phyloP scores from a whole-genome alignment of 2,797 vertebrate species.

The Sphaeramia orbicularis region DNA sequence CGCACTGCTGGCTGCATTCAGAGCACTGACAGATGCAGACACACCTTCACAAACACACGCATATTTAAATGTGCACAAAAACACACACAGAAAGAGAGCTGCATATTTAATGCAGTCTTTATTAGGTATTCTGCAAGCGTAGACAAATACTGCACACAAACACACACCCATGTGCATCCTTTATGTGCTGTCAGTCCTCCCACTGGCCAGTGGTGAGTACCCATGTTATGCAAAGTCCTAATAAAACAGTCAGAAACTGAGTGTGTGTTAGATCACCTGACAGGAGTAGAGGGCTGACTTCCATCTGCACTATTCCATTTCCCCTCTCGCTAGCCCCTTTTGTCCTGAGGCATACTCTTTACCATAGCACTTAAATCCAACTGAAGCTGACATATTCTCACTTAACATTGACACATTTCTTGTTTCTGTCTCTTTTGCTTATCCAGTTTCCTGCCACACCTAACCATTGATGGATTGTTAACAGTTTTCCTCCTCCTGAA shows the following conservation, averaged over 20 bases:
- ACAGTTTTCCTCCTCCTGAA: not conserved
- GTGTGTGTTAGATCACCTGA: conserved; percentile 71
- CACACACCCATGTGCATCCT: conserved; percentile 16
- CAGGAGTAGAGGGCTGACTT: conserved; percentile 59
- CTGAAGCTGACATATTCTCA: conserved; percentile 49
- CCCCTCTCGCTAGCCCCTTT: conserved; percentile 43
- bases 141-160: conserved; percentile 25
- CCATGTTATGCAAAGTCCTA: conserved; percentile 58
- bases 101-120: conserved; percentile 34
- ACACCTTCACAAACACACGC: conserved; percentile 32
- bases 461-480: conserved; percentile 33
- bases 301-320: conserved; percentile 41
- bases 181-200: conserved; percentile 46
- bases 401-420: conserved; percentile 51
- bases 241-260: conserved; percentile 63
- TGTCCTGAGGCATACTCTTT: conserved; percentile 44
- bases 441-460: conserved; percentile 7
- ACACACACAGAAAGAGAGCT: conserved; percentile 16
- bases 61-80: conserved; percentile 7
- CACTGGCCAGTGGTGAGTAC: conserved; percentile 42
- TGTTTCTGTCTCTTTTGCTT: conserved; percentile 48
- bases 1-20: conserved; percentile 55
- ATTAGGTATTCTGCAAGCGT: conserved; percentile 25
- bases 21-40: conserved; percentile 48
- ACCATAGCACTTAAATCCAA: conserved; percentile 49